A percentile compares a stretch with the other conserved stretches of the same genome.
These are phyloP conservation scores for Cheilosia grossa DNA, from an alignment of 2,888 invertebrate species.

Conservation along the genomic window DNA sequence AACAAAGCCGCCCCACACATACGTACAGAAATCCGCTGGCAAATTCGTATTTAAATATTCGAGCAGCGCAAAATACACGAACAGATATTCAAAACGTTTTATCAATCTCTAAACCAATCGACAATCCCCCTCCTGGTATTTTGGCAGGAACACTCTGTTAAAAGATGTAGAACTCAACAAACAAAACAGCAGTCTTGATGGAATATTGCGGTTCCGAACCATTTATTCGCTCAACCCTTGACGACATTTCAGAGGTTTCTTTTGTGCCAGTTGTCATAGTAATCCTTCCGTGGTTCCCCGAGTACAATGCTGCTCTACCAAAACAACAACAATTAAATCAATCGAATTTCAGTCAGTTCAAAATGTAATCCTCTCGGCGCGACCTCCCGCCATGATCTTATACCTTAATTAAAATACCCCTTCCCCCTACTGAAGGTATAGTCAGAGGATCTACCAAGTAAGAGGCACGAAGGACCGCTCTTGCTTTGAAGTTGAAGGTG, in stretches of 20 bases:
- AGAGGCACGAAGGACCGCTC: background rate
- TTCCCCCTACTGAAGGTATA: background rate
- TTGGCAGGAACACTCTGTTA: conserved; percentile 32
- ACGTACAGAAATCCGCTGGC: background rate
- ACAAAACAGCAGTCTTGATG: conserved; percentile 24
- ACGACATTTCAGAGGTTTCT: no score
- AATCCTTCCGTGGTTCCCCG: conserved; percentile 6
- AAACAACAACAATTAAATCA: conserved; percentile 37
- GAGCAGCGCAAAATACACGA: conserved; percentile 17
- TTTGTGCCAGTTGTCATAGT: background rate
- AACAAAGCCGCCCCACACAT: background rate
- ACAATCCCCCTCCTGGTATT: background rate
- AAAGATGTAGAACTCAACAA: conserved; percentile 11
- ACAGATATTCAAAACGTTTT: conserved; percentile 17
- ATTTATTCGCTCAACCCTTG: conserved; percentile 21
- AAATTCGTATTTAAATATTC: conserved; percentile 23
- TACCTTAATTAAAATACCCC: conserved; percentile 36
- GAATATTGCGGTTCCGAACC: conserved; percentile 1
- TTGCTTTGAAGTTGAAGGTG: background rate
- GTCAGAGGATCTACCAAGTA: background rate
- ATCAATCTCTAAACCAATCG: conserved; percentile 9
- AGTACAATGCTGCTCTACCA: background rate
- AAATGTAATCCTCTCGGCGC: conserved; percentile 37
- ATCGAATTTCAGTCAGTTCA: conserved; percentile 25
- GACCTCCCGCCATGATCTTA: conserved; percentile 14